Evolutionary conservation across 2,113 vertebrate genomes (phyloP).

Genomic region (Pelvicachromis taeniatus): DNA sequence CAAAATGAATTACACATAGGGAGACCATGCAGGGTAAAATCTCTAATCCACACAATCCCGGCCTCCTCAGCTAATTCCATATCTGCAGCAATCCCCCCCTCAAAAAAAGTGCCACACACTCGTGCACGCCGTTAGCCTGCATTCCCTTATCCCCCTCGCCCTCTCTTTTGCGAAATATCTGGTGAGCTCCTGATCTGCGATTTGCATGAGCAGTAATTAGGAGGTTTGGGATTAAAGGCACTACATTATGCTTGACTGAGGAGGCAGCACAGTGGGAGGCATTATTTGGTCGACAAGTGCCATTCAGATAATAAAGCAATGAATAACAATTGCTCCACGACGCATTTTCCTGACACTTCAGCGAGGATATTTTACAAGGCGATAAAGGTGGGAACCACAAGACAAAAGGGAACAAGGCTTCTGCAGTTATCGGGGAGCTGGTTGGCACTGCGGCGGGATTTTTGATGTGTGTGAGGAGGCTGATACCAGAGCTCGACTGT

Average conservation of each 20-base stretch:
- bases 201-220: conserved; percentile 67
- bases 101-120: neutral
- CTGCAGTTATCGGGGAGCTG: neutral
- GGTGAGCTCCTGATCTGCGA: conserved; percentile 41
- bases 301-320: conserved; percentile 56
- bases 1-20: conserved; percentile 67
- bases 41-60: conserved; percentile 65
- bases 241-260: conserved; percentile 19
- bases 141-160: conserved; percentile 22
- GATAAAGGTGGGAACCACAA: neutral
- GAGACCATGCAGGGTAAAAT: conserved; percentile 57
- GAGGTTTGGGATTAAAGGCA: conserved; percentile 49
- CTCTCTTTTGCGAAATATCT: conserved; percentile 23
- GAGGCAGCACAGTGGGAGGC: conserved; percentile 30
- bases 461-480: conserved; percentile 26
- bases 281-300: conserved; percentile 38
- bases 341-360: neutral
- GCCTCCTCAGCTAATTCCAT: conserved; percentile 57
- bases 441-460: neutral
- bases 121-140: neutral
- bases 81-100: conserved; percentile 23
- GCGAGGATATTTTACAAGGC: neutral
- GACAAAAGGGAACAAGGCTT: neutral
- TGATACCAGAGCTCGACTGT: conserved; percentile 21
- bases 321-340: conserved; percentile 47